Percentiles rank a stretch among this genome's conserved stretches.
phyloP scores from a whole-genome alignment of 2,888 invertebrate genomes.

The Lochmaea capreae region DNA sequence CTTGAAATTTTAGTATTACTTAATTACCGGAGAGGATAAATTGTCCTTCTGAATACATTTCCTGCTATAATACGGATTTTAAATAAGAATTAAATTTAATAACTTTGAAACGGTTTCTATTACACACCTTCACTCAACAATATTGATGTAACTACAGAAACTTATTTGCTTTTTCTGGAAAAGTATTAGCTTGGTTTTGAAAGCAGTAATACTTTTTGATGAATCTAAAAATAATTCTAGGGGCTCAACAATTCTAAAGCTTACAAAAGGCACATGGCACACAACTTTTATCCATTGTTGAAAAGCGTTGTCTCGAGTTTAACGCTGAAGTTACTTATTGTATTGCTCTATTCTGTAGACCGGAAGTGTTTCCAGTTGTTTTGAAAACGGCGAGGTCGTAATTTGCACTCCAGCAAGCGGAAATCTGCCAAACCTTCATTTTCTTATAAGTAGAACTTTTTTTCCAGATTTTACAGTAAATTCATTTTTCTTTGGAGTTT shows the following conservation, averaged over 20 bases:
- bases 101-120: too few relatives aligned
- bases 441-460: not conserved
- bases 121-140: too few relatives aligned
- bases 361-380: constrained; percentile 10
- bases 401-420: not conserved
- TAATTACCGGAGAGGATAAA: too few relatives aligned
- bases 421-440: not conserved
- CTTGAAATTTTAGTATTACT: too few relatives aligned
- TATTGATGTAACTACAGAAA: too few relatives aligned
- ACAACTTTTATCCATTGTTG: constrained; percentile 7
- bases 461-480: too few relatives aligned
- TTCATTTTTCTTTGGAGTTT: not conserved
- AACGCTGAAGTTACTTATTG: not conserved
- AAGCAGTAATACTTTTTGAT: not conserved
- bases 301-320: not conserved
- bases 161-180: not conserved
- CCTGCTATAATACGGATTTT: too few relatives aligned
- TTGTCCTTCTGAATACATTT: too few relatives aligned
- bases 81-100: too few relatives aligned
- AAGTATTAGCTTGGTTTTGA: not conserved
- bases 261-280: not conserved
- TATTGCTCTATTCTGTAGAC: constrained; percentile 2
- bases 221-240: not conserved
- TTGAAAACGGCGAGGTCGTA: not conserved
- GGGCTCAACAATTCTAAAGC: not conserved